Base-by-base conservation (phyloP, 2,888 invertebrate species). In the Syrista parreyssii region DNA sequence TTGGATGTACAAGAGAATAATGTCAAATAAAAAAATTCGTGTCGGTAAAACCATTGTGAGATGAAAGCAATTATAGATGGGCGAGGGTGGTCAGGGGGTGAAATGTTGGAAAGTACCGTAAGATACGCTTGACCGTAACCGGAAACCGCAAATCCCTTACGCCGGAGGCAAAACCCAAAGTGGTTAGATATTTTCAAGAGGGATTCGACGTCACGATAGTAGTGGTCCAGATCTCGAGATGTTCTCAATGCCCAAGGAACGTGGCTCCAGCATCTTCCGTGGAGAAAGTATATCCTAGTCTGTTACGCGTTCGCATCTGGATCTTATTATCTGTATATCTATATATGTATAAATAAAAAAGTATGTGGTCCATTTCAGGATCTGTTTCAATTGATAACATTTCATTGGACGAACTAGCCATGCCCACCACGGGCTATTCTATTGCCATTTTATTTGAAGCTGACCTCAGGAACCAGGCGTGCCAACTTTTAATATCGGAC, bases 61-160 rank as follows among this genome's bases (percentile, higher is more conserved):
- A 80, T 78, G 81, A 79, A 79, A 78, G 77, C 86, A 86, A 88
- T 88, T 87, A 87, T 84, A 83, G 78, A 68, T 33, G 79, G 79
- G 80, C 80, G 81, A 78, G 80, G 71, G 77, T 83, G 86, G 87
- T 87, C 85, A 84, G 86, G 84, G 80, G 79, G 74, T 81, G 75
- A 81, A 84, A 86, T 79, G 84, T 82, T 80, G 80, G 82, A 84
- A 87, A 87, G 84, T 82, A 83, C 80, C 82, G 84, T 83, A 85
- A 85, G 84, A 81, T 82, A 86, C 83, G 76, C 80, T 78, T 79
- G 84, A 86, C 15, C 40, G 40, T 1, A 15, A 4, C 15, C 40
- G 40, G 15, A 40, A 40, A 40, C 15, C 15, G 40, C 1, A 40
- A 36, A 4, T 40, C 4, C 11, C 34, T 40, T 4, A 4, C 0